Percentiles rank a stretch among this genome's conserved stretches.
Conservation (phyloP, 1,140 invertebrate genomes). For the Calliphora vicina region DNA sequence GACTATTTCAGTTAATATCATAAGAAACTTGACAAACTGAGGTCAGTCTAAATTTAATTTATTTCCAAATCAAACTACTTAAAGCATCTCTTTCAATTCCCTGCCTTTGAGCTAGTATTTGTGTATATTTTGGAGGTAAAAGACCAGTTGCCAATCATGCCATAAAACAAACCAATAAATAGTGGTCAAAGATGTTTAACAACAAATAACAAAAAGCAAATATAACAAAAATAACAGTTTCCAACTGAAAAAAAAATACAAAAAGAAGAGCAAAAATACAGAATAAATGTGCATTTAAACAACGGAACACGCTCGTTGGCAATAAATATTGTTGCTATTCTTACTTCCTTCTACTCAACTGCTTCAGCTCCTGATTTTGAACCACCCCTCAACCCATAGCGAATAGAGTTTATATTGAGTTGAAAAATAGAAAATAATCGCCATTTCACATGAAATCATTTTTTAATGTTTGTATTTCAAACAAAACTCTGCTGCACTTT, state of each 20-base stretch:
- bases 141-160: constrained; percentile 2
- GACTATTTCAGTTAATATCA: too few relatives aligned
- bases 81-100: too few relatives aligned
- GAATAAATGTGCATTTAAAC: constrained; percentile 8
- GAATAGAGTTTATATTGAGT: constrained; percentile 39
- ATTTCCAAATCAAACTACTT: too few relatives aligned
- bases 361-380: constrained; percentile 22
- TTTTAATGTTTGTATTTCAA: constrained; percentile 48
- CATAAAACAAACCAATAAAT: constrained; percentile 40
- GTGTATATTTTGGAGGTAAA: constrained; percentile 1
- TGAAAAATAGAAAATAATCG: constrained; percentile 54
- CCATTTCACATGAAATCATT: constrained; percentile 63
- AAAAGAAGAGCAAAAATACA: not conserved
- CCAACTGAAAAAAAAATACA: not conserved
- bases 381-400: not conserved
- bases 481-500: constrained; percentile 40
- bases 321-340: constrained; percentile 54
- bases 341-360: not conserved
- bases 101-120: too few relatives aligned
- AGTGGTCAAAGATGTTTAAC: constrained; percentile 49
- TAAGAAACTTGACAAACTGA: too few relatives aligned
- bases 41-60: too few relatives aligned
- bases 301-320: constrained; percentile 58
- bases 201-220: not conserved
- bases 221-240: not conserved